phyloP scores from a whole-genome alignment of 2,888 invertebrate species.

The Schizotus pectinicornis region DNA sequence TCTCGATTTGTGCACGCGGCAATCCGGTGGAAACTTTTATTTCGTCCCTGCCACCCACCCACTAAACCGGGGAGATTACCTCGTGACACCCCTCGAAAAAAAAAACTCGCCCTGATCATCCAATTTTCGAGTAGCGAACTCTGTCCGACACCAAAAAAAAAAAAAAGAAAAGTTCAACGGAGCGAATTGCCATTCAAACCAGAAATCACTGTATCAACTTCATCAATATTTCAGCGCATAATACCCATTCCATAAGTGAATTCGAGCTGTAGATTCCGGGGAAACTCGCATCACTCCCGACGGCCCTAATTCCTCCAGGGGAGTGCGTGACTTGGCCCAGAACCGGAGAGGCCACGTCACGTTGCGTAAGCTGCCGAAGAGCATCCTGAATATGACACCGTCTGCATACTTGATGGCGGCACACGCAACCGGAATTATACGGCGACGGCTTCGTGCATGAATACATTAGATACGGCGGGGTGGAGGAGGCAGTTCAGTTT shows the following conservation, averaged over 20 bases:
- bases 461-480: conserved; percentile 7
- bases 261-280: conserved; percentile 9
- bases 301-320: conserved; percentile 15
- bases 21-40: too few species aligned
- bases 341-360: conserved; percentile 12
- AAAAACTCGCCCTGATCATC: too few species aligned
- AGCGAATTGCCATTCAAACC: conserved; percentile 7
- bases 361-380: conserved; percentile 25
- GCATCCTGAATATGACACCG: conserved; percentile 26
- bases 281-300: conserved; percentile 13
- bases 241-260: conserved; percentile 19
- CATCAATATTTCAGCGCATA: conserved; percentile 29
- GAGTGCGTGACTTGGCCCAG: conserved; percentile 20
- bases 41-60: too few species aligned
- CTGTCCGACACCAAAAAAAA: too few species aligned
- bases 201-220: conserved; percentile 24
- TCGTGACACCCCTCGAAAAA: too few species aligned
- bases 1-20: too few species aligned
- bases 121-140: too few species aligned
- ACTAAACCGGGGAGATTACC: too few species aligned
- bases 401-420: conserved; percentile 28
- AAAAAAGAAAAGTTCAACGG: background rate
- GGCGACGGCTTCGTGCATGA: conserved; percentile 15
- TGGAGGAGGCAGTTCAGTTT: conserved; percentile 11
- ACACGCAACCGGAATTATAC: conserved; percentile 19